Base-by-base conservation (phyloP, 2,797 vertebrate genomes). In the Manis crassicaudata region DNA sequence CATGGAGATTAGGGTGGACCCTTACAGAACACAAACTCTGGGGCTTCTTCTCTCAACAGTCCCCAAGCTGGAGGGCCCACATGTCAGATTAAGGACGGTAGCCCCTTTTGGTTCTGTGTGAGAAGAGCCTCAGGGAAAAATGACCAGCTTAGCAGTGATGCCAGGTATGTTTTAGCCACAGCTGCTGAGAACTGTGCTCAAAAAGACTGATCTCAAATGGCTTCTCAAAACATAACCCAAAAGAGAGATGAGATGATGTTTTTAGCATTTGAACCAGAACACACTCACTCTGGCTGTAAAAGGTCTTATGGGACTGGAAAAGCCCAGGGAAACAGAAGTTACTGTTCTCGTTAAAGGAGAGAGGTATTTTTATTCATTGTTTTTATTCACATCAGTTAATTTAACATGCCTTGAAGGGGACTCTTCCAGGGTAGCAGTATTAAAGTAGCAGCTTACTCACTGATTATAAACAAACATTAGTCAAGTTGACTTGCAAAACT, bases 381-480 rank as follows among this genome's bases (percentile, higher is more conserved):
- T 98, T 97, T 97, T 97, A 97, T 97, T 96, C 97, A 97, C 96
- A 96, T 97, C 89, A 95, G 96, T 97, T 97, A 95, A 97, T 97
- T 97, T 97, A 97, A 94, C 96, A 97, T 97, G 97, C 97, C 97
- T 98, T 92, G 96, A 97, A 97, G 97, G 96, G 81, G 90, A 93
- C 91, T 97, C 89, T 97, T 98, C 68, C 90, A 86, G 87, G 29
- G 67, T 84, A 90, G 81, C 67, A 0, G 90, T 86, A 97, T 97
- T 98, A 97, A 97, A 97, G 96, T 81, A 80, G 93, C 97, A 97
- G 92, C 92, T 97, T 98, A 94, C 83, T 97, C 95, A 86, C 97
- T 96, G 97, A 97, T 97, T 96, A 97, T 97, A 98, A 98, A 97
- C 97, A 98, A 97, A 97, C 97, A 96, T 97, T 95, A 94, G 94